These are phyloP conservation scores for Neoseiulus cucumeris DNA, from an alignment of 1,140 invertebrate species.

Conservation along the genomic window DNA sequence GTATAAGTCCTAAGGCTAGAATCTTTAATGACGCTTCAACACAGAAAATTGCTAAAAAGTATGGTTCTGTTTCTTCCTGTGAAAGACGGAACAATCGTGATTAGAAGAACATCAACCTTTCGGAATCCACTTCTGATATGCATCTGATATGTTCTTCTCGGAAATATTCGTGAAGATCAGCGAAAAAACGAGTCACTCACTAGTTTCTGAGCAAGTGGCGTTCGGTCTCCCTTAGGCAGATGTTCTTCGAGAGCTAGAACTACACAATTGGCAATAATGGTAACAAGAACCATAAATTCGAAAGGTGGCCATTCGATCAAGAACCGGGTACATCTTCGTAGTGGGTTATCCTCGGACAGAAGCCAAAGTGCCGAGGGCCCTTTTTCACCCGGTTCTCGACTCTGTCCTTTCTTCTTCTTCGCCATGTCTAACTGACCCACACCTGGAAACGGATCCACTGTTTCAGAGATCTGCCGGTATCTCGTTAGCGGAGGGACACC, in stretches of 20 bases:
- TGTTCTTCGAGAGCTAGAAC: conserved; percentile 98
- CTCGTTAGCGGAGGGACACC: too few species aligned
- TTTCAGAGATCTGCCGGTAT: too few species aligned
- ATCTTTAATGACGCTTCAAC: conserved; percentile 99
- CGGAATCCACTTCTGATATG: background rate
- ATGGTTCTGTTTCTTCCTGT: conserved; percentile 96
- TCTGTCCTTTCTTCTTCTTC: conserved; percentile 39
- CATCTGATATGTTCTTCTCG: background rate
- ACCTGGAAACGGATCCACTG: background rate
- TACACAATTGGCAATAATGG: conserved; percentile 99
- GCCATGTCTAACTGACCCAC: conserved; percentile 8
- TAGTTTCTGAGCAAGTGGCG: conserved; percentile 88
- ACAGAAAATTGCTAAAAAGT: conserved; percentile 99
- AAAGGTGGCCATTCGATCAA: conserved; percentile 99
- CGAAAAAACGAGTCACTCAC: conserved; percentile 36
- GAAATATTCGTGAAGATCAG: background rate
- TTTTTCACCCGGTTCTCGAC: background rate
- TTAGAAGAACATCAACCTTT: background rate
- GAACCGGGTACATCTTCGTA: conserved; percentile 89
- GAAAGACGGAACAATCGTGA: too few species aligned
- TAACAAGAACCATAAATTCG: conserved; percentile 98
- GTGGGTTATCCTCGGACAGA: conserved; percentile 89
- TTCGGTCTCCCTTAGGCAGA: conserved; percentile 92
- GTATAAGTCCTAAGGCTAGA: conserved; percentile 95
- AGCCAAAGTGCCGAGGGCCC: conserved; percentile 89